Evolutionary conservation across 2,888 invertebrate species (phyloP), one percentile per base, ranked within the genome.

Genomic region (Dryocosmus kuriphilus): DNA sequence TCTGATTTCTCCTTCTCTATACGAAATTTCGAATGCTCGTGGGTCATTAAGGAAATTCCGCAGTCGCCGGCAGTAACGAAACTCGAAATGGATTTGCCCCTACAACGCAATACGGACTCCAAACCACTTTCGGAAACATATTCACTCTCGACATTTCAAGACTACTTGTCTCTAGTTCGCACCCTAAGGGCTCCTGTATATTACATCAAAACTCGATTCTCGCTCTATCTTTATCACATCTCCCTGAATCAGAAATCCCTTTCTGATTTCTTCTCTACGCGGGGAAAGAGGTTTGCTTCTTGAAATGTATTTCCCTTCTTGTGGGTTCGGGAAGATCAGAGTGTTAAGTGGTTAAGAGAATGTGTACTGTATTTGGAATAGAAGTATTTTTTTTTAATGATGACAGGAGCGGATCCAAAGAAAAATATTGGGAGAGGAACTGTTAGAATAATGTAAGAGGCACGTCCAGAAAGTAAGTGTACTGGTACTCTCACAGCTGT

Each of bases 81-180:
- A 85, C 86, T 85, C 83, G 83, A 84, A 85, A 85, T 85, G 84
- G 84, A 86, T 86, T 83, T 85, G 86, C 85, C 86, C 85, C 85
- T 83, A 83, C 85, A 83, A 86, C 81, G 30, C 46, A 51, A 51
- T n/a, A 51, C n/a, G 51, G 51, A 71, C 51, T 46, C 51, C 16
- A 67, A 67, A 67, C 67, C 67, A 67, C 67, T 67, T 67, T 67
- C 67, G 67, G 67, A 67, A 67, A 67, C 67, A 67, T 67, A 67
- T 67, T 67, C 67, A 67, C 67, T 67, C 41, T 67, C 41, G 41
- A 19, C 41, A 67, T 41, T 67, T 67, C 67, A 67, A 46, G 46
- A 27, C 67, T 46, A 46, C 67, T 67, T 51, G 51, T 51, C 51
- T 67, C 46, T 19, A 27, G 67, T 67, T 67, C 67, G 24, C 67